These are phyloP conservation scores for Drosophila nannoptera DNA, from an alignment of 1,140 invertebrate genomes.

Conservation along the genomic window DNA sequence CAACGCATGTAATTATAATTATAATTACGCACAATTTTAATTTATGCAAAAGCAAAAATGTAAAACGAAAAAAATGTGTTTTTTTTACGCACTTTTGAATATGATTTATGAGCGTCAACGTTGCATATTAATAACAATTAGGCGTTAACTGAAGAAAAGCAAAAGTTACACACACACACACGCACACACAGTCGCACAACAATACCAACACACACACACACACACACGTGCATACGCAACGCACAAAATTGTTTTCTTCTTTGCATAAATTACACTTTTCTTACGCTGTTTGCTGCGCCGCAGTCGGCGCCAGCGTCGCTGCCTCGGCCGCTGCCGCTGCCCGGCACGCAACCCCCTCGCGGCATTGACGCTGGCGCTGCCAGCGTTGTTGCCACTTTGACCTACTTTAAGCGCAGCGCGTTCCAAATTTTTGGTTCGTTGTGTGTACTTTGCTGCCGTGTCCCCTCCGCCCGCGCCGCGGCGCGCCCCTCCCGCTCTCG, in stretches of 20 bases:
- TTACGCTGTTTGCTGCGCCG: conserved; percentile 25
- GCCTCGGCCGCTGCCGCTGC: conserved; percentile 34
- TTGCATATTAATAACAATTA: conserved; percentile 72
- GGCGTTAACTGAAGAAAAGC: conserved; percentile 54
- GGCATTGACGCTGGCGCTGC: conserved; percentile 34
- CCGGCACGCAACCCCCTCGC: conserved; percentile 60
- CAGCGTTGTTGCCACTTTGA: conserved; percentile 66
- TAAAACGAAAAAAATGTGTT: conserved; percentile 31
- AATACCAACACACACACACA: neutral
- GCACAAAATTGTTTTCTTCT: conserved; percentile 46
- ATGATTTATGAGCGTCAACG: conserved; percentile 64
- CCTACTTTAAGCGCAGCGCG: conserved; percentile 72
- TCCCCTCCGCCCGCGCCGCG: neutral
- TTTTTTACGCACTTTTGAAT: conserved; percentile 64
- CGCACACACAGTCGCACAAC: conserved; percentile 14
- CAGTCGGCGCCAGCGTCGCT: neutral
- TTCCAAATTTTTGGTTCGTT: conserved; percentile 74
- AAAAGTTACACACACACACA: conserved; percentile 49
- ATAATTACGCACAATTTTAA: conserved; percentile 53
- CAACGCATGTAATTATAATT: conserved; percentile 22
- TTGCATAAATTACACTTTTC: conserved; percentile 71
- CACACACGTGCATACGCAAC: conserved; percentile 20
- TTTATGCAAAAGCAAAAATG: conserved; percentile 57
- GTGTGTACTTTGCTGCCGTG: conserved; percentile 48
- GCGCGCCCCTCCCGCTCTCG: conserved; percentile 3